These are phyloP conservation scores for Halocynthia roretzi DNA, from an alignment of 23 tunicate species.

Conservation along the genomic window DNA sequence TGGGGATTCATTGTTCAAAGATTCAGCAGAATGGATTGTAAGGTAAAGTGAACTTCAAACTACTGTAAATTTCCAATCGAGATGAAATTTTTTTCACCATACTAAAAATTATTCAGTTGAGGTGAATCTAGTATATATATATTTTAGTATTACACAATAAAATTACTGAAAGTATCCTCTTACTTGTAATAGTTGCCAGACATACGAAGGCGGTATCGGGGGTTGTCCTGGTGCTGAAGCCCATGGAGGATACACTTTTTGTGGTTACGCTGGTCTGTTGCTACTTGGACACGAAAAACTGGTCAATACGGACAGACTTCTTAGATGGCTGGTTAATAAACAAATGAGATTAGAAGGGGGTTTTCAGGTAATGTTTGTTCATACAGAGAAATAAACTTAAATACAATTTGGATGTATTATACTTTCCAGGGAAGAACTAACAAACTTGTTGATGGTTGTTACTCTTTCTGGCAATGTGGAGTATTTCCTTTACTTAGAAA, in stretches of 20 bases:
- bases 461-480: conserved; percentile 98
- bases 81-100: not conserved
- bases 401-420: not conserved
- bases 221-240: conserved; percentile 90
- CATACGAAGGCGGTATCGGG: conserved; percentile 93
- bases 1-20: conserved; percentile 36
- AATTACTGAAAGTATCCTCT: not conserved
- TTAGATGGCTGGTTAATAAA: conserved; percentile 69
- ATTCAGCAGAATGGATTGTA: conserved; percentile 57
- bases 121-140: not conserved
- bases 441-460: conserved; percentile 93
- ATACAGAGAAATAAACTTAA: not conserved
- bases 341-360: conserved; percentile 97
- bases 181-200: conserved; percentile 53
- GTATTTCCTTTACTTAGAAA: conserved; percentile 74
- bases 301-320: conserved; percentile 54
- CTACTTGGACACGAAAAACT: conserved; percentile 60
- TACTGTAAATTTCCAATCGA: not conserved
- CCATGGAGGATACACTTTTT: conserved; percentile 94
- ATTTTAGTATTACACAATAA: not conserved
- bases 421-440: conserved; percentile 83
- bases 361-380: conserved; percentile 44
- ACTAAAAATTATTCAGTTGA: not conserved
- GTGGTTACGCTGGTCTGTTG: conserved; percentile 86
- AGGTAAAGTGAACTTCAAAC: conserved; percentile 24